A percentile compares a stretch with the other conserved stretches of the same genome.
Evolutionary conservation across 1,140 invertebrate genomes (phyloP).

Genomic region (Popillia japonica): DNA sequence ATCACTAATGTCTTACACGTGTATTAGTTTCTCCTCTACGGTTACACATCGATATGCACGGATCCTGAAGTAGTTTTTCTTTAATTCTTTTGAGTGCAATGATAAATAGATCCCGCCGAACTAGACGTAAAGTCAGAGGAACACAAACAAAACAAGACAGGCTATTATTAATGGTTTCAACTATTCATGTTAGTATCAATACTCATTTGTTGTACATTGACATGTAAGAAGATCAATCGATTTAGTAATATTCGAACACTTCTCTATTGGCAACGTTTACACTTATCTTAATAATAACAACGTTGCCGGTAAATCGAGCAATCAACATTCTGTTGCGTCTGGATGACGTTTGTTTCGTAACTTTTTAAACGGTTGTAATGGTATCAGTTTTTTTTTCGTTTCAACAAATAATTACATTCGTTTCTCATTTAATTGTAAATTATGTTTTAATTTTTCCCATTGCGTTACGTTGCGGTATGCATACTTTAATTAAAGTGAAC

Average conservation of each 20-base stretch:
- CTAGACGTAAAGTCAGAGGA: constrained; percentile 32
- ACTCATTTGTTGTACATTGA: constrained; percentile 41
- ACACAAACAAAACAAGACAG: constrained; percentile 39
- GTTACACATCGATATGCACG: neutral
- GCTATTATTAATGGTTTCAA: constrained; percentile 37
- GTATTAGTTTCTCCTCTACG: constrained; percentile 24
- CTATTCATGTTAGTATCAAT: constrained; percentile 39
- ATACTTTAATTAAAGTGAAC: no score
- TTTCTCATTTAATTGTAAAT: no score
- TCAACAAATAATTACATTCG: no score
- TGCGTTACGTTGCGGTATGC: no score
- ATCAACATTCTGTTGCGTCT: constrained; percentile 7
- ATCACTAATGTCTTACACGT: constrained; percentile 31
- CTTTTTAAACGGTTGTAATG: neutral
- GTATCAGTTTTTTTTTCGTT: constrained; percentile 1
- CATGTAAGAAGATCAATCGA: constrained; percentile 39
- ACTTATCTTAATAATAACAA: constrained; percentile 31
- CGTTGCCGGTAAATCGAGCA: constrained; percentile 28
- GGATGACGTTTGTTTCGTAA: constrained; percentile 17
- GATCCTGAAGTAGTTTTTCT: constrained; percentile 25
- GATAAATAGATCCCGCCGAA: constrained; percentile 31
- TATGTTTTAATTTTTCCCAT: no score
- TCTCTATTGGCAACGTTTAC: constrained; percentile 34
- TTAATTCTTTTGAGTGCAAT: constrained; percentile 34
- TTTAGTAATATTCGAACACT: constrained; percentile 27